phyloP scores from a whole-genome alignment of 1,140 invertebrate genomes.

The Nautilus pompilius region DNA sequence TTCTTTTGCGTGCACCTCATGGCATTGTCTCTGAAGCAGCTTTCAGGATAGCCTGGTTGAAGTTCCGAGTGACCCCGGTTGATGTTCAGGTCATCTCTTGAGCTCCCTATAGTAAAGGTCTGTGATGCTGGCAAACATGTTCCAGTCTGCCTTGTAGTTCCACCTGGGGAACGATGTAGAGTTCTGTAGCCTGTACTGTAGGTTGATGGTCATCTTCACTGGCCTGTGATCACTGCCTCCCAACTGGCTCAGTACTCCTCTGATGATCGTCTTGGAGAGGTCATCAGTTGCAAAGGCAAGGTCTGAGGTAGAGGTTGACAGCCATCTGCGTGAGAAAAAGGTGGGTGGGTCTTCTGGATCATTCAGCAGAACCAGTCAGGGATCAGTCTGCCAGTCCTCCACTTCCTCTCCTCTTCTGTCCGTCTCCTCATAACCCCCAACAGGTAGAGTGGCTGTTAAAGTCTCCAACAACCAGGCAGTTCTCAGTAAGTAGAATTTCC shows the following conservation, averaged over 20 bases:
- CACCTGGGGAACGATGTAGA: too few relatives aligned
- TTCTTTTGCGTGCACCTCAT: too few relatives aligned
- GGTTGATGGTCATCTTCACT: neutral
- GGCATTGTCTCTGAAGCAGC: neutral
- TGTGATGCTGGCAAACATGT: too few relatives aligned
- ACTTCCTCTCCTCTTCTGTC: slow-evolving; percentile 13
- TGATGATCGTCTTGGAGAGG: neutral
- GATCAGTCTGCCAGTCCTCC: slow-evolving; percentile 9
- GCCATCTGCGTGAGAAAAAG: slow-evolving; percentile 7
- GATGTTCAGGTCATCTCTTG: too few relatives aligned
- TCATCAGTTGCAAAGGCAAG: neutral
- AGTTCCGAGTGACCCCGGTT: too few relatives aligned
- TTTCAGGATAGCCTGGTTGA: too few relatives aligned
- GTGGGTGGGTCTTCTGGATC: slow-evolving; percentile 4
- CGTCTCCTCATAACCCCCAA: slow-evolving; percentile 6
- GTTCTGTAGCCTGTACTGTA: too few relatives aligned
- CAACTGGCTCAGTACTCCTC: neutral
- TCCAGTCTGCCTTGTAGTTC: too few relatives aligned
- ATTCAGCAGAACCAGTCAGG: slow-evolving; percentile 5
- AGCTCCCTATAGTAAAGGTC: too few relatives aligned
- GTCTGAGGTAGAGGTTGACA: slow-evolving; percentile 3
- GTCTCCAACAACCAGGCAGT: slow-evolving; percentile 3
- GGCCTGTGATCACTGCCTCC: slow-evolving; percentile 7
- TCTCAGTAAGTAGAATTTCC: neutral
- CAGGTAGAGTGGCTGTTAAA: slow-evolving; percentile 13